A percentile compares a stretch with the other conserved stretches of the same genome.
These are phyloP conservation scores for Hylaea fasciaria DNA, from an alignment of 2,888 invertebrate genomes.

Conservation along the genomic window DNA sequence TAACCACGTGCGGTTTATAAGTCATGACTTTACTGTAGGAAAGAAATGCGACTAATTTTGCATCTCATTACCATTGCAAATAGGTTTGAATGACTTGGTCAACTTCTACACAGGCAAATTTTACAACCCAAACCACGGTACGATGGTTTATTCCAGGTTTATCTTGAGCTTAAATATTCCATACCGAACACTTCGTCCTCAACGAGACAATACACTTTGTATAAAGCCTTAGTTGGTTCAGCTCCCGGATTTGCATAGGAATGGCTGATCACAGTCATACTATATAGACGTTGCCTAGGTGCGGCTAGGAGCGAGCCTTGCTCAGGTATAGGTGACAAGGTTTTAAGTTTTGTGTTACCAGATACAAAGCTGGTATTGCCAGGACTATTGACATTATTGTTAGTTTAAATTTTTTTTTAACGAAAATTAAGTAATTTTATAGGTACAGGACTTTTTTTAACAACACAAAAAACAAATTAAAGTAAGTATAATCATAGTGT, in stretches of 20 bases:
- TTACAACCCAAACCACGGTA: background rate
- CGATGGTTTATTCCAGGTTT: background rate
- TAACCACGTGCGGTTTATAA: no score
- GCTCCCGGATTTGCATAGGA: slow-evolving; percentile 81
- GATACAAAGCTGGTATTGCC: background rate
- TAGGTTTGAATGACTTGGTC: no score
- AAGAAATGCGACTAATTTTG: no score
- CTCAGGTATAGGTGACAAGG: slow-evolving; percentile 31
- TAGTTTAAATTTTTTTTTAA: background rate
- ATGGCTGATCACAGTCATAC: slow-evolving; percentile 80
- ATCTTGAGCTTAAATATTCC: background rate
- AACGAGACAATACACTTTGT: slow-evolving; percentile 58
- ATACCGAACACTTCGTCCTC: slow-evolving; percentile 43
- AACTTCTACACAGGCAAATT: no score
- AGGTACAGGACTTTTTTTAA: no score
- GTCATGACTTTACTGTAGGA: no score
- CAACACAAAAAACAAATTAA: no score
- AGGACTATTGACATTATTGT: background rate
- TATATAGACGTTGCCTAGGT: slow-evolving; percentile 64
- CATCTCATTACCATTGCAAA: no score
- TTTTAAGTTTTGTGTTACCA: slow-evolving; percentile 26
- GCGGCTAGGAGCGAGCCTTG: slow-evolving; percentile 58
- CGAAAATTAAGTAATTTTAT: no score
- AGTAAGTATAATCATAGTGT: no score
- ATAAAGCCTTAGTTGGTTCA: slow-evolving; percentile 82